These are phyloP conservation scores for Catharus ustulatus DNA, from an alignment of 2,797 vertebrate genomes.

Conservation along the genomic window DNA sequence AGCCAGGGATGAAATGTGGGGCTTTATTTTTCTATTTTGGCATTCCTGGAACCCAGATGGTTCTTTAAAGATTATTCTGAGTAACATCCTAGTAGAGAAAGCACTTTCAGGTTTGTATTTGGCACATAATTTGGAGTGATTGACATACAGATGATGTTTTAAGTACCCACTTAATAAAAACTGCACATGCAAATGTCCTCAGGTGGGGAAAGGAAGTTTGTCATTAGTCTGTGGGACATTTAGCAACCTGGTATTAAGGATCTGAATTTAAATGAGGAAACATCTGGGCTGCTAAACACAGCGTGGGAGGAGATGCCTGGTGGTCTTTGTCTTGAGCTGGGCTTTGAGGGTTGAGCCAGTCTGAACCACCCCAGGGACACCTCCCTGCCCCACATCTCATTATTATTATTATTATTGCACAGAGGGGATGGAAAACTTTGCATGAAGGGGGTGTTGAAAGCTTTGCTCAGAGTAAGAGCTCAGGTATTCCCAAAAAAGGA, in stretches of 20 bases:
- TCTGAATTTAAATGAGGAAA: neutral
- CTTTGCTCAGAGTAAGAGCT: neutral
- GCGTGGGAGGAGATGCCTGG: neutral
- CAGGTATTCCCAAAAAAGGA: neutral
- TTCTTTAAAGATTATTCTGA: neutral
- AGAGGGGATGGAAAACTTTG: too few species aligned
- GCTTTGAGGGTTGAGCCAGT: neutral
- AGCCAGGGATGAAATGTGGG: neutral
- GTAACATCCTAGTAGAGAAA: neutral
- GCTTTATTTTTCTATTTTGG: fast-evolving
- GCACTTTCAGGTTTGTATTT: neutral
- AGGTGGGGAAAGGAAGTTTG: neutral
- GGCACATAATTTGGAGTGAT: neutral
- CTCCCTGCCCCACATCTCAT: neutral
- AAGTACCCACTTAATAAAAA: neutral
- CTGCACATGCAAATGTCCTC: neutral
- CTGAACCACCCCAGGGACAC: neutral
- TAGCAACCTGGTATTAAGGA: neutral
- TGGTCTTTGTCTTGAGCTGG: neutral
- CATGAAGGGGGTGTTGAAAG: neutral
- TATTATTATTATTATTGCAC: too few species aligned
- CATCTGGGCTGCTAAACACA: neutral
- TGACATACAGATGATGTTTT: neutral
- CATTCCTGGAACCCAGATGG: neutral
- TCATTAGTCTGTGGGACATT: neutral